Evolutionary conservation across 2,113 vertebrate genomes (phyloP).

Genomic region (Tretioscincus oriximinensis): DNA sequence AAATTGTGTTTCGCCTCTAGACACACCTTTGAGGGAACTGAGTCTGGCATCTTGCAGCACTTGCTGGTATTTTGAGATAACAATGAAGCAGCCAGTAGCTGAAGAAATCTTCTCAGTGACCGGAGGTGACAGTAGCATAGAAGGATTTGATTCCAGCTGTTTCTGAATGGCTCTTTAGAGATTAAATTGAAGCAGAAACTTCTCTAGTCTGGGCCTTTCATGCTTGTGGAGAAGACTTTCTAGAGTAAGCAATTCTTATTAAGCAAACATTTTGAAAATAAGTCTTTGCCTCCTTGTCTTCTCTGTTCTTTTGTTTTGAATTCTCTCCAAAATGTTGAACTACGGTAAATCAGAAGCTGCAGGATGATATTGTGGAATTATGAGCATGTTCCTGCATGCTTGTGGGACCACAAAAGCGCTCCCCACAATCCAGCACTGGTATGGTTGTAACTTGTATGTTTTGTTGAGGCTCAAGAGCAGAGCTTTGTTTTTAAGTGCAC

Average conservation of each 20-base stretch:
- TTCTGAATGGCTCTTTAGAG: conserved; percentile 31
- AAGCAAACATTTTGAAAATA: conserved; percentile 4
- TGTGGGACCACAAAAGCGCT: too few species aligned
- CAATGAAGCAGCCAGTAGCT: not conserved
- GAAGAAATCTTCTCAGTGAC: not conserved
- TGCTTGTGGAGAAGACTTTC: conserved; percentile 14
- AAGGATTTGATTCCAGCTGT: not conserved
- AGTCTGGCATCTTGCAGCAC: not conserved
- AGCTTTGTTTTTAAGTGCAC: too few species aligned
- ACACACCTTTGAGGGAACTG: not conserved
- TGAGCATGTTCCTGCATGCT: too few species aligned
- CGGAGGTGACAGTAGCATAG: not conserved
- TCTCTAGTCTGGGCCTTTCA: conserved; percentile 13
- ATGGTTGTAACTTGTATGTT: too few species aligned
- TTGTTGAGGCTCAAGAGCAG: too few species aligned
- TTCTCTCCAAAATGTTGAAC: not conserved
- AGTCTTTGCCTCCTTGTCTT: conserved; percentile 14
- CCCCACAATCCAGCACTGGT: too few species aligned
- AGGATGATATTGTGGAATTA: too few species aligned
- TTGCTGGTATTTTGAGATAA: not conserved
- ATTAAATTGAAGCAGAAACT: conserved; percentile 29
- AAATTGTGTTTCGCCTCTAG: not conserved
- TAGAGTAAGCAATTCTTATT: conserved; percentile 22
- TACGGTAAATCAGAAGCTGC: too few species aligned
- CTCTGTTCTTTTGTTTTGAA: not conserved